A percentile compares a stretch with the other conserved stretches of the same genome.
Conservation (phyloP, 2,797 vertebrate genomes). For the Hydrophis major region DNA sequence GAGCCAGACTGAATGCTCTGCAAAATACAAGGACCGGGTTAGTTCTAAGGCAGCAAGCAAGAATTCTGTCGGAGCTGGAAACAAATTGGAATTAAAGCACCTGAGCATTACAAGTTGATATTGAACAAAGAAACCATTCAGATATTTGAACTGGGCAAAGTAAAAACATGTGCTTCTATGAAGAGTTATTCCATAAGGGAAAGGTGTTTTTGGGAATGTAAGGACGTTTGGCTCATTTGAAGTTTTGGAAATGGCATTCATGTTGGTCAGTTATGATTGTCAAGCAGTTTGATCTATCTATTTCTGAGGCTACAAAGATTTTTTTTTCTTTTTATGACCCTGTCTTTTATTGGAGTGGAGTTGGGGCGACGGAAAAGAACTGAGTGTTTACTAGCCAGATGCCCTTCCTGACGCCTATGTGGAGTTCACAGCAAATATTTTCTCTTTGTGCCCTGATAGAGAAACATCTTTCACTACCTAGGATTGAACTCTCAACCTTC, state of each 20-base stretch:
- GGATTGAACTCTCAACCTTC: not conserved
- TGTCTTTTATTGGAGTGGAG: not conserved
- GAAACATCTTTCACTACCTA: not conserved
- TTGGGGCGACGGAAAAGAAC: not conserved
- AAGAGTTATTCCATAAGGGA: not conserved
- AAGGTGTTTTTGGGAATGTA: not conserved
- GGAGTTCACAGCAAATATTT: not conserved
- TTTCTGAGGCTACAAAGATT: not conserved
- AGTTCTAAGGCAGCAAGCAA: constrained; percentile 51
- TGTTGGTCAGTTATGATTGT: not conserved
- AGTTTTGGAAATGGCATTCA: not conserved
- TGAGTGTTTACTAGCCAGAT: not conserved
- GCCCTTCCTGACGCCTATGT: not conserved
- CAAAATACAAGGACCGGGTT: constrained; percentile 38
- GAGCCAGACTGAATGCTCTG: constrained; percentile 54
- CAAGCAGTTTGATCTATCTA: not conserved
- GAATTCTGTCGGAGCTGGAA: constrained; percentile 53
- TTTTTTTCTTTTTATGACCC: not conserved
- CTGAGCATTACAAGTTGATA: not conserved
- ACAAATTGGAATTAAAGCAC: constrained; percentile 52
- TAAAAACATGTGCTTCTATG: not conserved
- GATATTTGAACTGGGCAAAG: not conserved
- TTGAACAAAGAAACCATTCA: not conserved
- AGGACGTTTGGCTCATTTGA: not conserved
- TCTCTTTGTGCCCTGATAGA: not conserved